phyloP scores from a whole-genome alignment of 2,113 vertebrate genomes.

The Dryoscopus gambensis region DNA sequence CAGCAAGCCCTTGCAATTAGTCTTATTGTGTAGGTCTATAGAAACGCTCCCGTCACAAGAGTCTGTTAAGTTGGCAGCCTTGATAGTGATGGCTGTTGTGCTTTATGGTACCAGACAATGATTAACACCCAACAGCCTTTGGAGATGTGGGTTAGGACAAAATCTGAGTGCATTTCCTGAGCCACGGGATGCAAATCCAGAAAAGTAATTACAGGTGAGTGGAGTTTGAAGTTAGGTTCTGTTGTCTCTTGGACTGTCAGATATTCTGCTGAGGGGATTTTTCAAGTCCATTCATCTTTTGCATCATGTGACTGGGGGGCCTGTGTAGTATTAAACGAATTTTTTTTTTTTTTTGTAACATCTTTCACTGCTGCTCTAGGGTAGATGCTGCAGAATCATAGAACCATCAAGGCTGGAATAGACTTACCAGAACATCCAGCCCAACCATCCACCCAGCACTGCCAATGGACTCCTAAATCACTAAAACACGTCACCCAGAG shows the following conservation, averaged over 20 bases:
- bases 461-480: not conserved
- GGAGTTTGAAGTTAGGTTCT: not conserved
- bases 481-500: not conserved
- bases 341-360: not conserved
- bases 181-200: not conserved
- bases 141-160: not conserved
- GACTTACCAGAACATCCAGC: not conserved
- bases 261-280: not conserved
- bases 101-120: conserved; percentile 51
- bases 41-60: conserved; percentile 69
- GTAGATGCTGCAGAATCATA: not conserved
- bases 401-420: not conserved
- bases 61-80: conserved; percentile 49
- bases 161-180: not conserved
- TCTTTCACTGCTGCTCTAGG: not conserved
- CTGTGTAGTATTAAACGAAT: not conserved
- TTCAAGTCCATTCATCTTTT: not conserved
- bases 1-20: conserved; percentile 71
- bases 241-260: not conserved
- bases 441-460: not conserved
- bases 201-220: not conserved
- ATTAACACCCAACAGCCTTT: conserved; percentile 1
- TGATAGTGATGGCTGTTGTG: conserved; percentile 1
- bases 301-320: too few species aligned
- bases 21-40: conserved; percentile 68